Evolutionary conservation across 2,888 invertebrate genomes (phyloP).

Genomic region (Argyresthia goedartella): DNA sequence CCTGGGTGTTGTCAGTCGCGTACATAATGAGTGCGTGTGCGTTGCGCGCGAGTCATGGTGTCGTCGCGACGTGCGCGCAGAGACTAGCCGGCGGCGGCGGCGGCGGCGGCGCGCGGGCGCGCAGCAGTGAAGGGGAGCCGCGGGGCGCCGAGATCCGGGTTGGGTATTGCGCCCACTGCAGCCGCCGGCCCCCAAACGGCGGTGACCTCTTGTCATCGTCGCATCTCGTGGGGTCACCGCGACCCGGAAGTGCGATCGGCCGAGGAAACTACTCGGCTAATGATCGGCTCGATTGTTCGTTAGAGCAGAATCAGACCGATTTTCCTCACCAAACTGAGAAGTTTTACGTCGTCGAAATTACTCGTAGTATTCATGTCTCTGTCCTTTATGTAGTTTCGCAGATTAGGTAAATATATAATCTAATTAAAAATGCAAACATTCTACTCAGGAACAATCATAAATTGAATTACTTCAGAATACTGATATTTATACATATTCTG

Average conservation of each 20-base stretch:
- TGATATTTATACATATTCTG: too few species aligned
- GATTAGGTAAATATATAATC: too few species aligned
- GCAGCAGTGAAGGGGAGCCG: constrained; percentile 66
- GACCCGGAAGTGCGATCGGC: not conserved
- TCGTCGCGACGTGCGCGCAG: constrained; percentile 36
- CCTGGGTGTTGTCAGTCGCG: constrained; percentile 64
- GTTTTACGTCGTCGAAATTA: too few species aligned
- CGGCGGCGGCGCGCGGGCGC: constrained; percentile 19
- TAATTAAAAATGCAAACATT: too few species aligned
- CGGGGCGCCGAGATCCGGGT: constrained; percentile 66
- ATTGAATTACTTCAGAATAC: too few species aligned
- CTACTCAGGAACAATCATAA: too few species aligned
- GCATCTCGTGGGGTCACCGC: constrained; percentile 1
- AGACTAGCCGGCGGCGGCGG: constrained; percentile 8
- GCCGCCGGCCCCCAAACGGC: constrained; percentile 52
- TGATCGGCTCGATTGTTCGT: too few species aligned
- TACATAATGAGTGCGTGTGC: constrained; percentile 55
- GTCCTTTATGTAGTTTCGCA: too few species aligned
- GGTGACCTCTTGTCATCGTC: constrained; percentile 45
- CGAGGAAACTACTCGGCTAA: not conserved
- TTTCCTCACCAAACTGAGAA: too few species aligned
- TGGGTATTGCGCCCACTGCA: constrained; percentile 55
- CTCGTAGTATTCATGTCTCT: too few species aligned
- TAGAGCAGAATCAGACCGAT: too few species aligned
- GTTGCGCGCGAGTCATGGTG: constrained; percentile 36